Evolutionary conservation across 2,797 vertebrate genomes (phyloP).

Genomic region (Nannoperca australis): DNA sequence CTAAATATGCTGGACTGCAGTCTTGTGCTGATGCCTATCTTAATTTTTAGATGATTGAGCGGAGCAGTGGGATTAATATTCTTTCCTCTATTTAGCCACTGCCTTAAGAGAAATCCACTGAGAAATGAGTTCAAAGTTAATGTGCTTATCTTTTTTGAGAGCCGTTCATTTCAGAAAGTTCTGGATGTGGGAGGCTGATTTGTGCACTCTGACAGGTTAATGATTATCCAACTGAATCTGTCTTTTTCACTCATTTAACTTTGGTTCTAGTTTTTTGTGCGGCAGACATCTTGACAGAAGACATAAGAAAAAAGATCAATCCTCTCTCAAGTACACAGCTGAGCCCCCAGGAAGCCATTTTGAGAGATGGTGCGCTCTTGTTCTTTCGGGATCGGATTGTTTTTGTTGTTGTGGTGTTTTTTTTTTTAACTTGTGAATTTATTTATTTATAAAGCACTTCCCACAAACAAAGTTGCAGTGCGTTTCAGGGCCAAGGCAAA

Average conservation of each 20-base stretch:
- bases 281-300: conserved; percentile 55
- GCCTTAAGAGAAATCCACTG: conserved; percentile 43
- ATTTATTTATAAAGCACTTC: conserved; percentile 10
- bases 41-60: conserved; percentile 40
- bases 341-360: conserved; percentile 38
- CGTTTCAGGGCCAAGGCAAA: conserved; percentile 2
- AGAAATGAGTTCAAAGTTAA: conserved; percentile 51
- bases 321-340: conserved; percentile 34
- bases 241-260: conserved; percentile 51
- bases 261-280: conserved; percentile 50
- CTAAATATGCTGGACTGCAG: conserved; percentile 25
- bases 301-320: conserved; percentile 53
- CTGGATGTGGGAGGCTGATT: conserved; percentile 48
- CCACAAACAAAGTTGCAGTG: conserved; percentile 18
- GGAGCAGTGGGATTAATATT: conserved; percentile 27
- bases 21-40: conserved; percentile 26
- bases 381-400: conserved; percentile 17
- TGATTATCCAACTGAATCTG: conserved; percentile 60
- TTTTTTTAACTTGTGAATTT: background rate
- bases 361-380: conserved; percentile 6
- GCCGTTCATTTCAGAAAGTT: conserved; percentile 57
- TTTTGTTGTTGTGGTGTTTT: background rate
- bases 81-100: conserved; percentile 7
- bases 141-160: conserved; percentile 62
- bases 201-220: conserved; percentile 64